phyloP scores from a whole-genome alignment of 2,888 invertebrate species.

The Oligia strigilis region DNA sequence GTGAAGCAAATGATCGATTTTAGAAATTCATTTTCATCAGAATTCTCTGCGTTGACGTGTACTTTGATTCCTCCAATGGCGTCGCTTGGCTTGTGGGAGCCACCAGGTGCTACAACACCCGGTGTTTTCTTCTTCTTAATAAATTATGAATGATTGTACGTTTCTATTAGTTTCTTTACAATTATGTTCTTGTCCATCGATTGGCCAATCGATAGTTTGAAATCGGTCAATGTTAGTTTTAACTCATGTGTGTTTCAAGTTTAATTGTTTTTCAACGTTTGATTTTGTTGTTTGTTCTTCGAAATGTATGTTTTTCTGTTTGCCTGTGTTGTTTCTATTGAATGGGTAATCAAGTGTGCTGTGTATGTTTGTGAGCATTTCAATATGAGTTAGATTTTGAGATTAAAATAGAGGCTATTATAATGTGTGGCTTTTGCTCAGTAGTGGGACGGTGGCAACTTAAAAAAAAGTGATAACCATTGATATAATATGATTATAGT shows the following conservation, averaged over 20 bases:
- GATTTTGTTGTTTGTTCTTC: conserved; percentile 53
- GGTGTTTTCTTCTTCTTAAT: conserved; percentile 78
- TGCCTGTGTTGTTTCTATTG: conserved; percentile 31
- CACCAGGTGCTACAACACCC: conserved; percentile 76
- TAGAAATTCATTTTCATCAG: conserved; percentile 74
- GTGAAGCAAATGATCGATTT: conserved; percentile 80
- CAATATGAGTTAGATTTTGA: conserved; percentile 30
- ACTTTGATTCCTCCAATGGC: conserved; percentile 78
- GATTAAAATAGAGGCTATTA: conserved; percentile 12
- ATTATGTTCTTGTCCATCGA: conserved; percentile 65
- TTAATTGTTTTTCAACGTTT: conserved; percentile 55
- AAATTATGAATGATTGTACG: conserved; percentile 77
- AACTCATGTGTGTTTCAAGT: conserved; percentile 58
- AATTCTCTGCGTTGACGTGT: conserved; percentile 79
- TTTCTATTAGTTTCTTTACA: conserved; percentile 62
- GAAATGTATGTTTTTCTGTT: conserved; percentile 49
- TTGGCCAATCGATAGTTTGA: conserved; percentile 71
- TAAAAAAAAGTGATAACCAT: not conserved
- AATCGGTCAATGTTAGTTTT: conserved; percentile 72
- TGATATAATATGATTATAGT: not conserved
- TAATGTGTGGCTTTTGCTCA: not conserved
- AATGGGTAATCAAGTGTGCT: conserved; percentile 38
- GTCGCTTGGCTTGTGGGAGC: conserved; percentile 73
- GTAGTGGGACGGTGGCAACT: not conserved
- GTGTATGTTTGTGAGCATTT: conserved; percentile 24